Evolutionary conservation across 2,888 invertebrate species (phyloP).

Genomic region (Chrysolina oricalcia): DNA sequence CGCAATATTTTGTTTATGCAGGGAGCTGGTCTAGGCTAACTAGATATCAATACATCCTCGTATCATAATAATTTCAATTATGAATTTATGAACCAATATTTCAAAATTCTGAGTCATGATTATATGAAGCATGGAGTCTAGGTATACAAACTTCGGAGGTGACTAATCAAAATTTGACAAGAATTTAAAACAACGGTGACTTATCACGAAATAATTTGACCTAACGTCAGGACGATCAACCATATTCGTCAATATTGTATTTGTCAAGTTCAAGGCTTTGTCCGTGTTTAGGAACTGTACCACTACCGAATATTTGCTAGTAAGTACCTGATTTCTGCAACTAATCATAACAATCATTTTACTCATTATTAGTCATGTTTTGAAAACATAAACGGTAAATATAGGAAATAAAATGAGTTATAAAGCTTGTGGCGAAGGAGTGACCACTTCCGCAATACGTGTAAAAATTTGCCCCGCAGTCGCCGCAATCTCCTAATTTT

Average conservation of each 20-base stretch:
- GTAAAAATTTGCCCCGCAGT: too few relatives aligned
- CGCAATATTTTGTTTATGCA: too few relatives aligned
- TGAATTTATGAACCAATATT: too few relatives aligned
- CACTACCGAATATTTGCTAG: not conserved
- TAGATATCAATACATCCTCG: too few relatives aligned
- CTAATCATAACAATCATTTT: not conserved
- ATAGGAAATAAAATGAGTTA: not conserved
- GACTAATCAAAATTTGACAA: not conserved
- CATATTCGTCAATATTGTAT: not conserved
- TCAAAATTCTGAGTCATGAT: too few relatives aligned
- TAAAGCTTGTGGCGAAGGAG: not conserved
- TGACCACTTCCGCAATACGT: too few relatives aligned
- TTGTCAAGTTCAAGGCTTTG: slow-evolving; percentile 15
- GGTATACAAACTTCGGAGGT: not conserved
- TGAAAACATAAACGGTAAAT: not conserved
- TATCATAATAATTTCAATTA: too few relatives aligned
- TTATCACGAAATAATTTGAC: not conserved
- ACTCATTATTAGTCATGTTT: slow-evolving; percentile 5
- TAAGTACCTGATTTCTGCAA: not conserved
- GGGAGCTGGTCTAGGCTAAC: too few relatives aligned
- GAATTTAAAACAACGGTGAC: not conserved
- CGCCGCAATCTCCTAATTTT: too few relatives aligned
- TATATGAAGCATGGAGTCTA: too few relatives aligned
- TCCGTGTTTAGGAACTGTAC: not conserved
- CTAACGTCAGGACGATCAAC: slow-evolving; percentile 4